phyloP scores from a whole-genome alignment of 2,797 vertebrate species.

The Myripristis jacobus region DNA sequence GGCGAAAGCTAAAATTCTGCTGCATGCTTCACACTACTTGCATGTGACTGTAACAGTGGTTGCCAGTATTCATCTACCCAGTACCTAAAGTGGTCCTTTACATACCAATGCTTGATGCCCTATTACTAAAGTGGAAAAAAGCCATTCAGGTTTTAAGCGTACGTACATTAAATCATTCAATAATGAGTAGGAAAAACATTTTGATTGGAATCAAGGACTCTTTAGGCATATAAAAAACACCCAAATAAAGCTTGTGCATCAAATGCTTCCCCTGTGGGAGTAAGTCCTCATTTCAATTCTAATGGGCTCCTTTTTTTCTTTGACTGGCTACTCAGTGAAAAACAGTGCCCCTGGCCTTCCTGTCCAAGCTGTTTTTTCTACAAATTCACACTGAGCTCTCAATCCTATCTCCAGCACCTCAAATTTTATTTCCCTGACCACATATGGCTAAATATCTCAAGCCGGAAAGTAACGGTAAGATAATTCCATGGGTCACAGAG shows the following conservation, averaged over 20 bases:
- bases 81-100: no score
- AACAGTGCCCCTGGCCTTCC: not conserved
- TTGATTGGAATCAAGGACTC: not conserved
- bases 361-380: constrained; percentile 9
- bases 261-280: not conserved
- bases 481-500: constrained; percentile 55
- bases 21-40: no score
- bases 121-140: no score
- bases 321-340: not conserved
- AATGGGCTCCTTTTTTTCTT: constrained; percentile 1
- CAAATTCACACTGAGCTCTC: constrained; percentile 15
- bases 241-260: not conserved
- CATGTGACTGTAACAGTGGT: no score
- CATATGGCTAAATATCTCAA: constrained; percentile 56
- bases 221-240: not conserved
- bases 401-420: constrained; percentile 7
- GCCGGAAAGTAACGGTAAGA: constrained; percentile 43
- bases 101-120: no score
- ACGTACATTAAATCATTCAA: no score
- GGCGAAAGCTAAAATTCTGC: no score
- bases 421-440: constrained; percentile 32
- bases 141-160: no score
- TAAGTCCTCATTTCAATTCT: no score
- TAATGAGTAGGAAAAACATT: not conserved
- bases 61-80: not conserved